Base-by-base conservation (phyloP, 2,113 vertebrate genomes). In the Tichodroma muraria region DNA sequence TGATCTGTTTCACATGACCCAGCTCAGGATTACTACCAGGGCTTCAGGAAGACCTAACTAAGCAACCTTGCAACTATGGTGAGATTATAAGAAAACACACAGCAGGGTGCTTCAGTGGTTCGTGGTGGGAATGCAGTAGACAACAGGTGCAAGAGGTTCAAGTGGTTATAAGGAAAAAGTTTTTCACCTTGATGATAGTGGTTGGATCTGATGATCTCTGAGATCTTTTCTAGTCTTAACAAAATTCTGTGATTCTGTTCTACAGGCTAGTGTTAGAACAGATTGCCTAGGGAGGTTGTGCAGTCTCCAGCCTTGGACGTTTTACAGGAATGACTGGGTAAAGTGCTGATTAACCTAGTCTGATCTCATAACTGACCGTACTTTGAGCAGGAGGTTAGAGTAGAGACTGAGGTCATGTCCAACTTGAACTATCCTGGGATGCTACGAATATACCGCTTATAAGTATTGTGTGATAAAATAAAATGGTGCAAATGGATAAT, bases 391-490 rank as follows among this genome's bases (percentile, higher is more conserved):
- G 16, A 73, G 23, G 16, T 42, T 85, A 22, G 13, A 65, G 12
- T 15, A 31, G 19, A 64, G 37, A 9, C 21, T 47, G 59, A 56
- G 31, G 40, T 92, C 15, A 22, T 8, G 70, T 90, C 18, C 59
- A 53, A n/a, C 19, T 6, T 40, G 50, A 76, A n/a, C 68, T 91
- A 3, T 35, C 27, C n/a, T 68, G 16, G 49, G n/a, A 71, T 82
- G 24, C 11, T 82, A 18, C 1, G 8, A 78, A 53, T 38, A 19
- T 1, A 23, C 6, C 6, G 17, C 49, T 82, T 11, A 0, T 0
- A 54, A 33, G 4, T 61, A 17, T 52, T 65, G 13, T 53, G 45
- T 69, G 25, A 35, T 79, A 56, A 63, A 64, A 49, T 31, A 17
- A 10, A 50, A 30, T 5, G 6, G 6, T 69, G 20, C 37, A 40